Evolutionary conservation across 2,797 vertebrate species (phyloP), one percentile per base, ranked within the genome.

Genomic region (Phalloptychus januarius): DNA sequence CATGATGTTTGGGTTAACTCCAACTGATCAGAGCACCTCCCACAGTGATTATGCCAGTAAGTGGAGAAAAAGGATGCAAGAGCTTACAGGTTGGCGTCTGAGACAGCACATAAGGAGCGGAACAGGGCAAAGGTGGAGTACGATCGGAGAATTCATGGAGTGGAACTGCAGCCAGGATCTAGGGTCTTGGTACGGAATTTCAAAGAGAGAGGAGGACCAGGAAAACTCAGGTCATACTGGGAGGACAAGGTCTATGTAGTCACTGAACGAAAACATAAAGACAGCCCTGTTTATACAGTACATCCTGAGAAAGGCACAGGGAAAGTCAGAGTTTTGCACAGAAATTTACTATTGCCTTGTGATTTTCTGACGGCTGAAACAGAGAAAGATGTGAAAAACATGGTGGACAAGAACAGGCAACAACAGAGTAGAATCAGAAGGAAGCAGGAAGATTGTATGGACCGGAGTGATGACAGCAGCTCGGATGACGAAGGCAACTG

Each of bases 21-120:
- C 74, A 46, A 36, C 4, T 15, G 56, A 65, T 13, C 56, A 65
- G 31, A 48, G n/a, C n/a, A 25, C 20, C 31, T 75, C 74, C 0
- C 58, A 75, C 58, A 48, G 74, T 75, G 74, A 67, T 5, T 67
- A 76, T 67, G 45, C 61, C 33, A 46, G 58, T 40, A 67, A 67
- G 31, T 67, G 61, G 74, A 50, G 13, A 38, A 76, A 36, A 1
- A 16, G 45, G 44, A 75, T 65, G 56, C 28, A 76, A 56, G 69
- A 71, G 69, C 69, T 31, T 71, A 46, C 42, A 71, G 31, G 13
- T 15, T 45, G 69, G 40, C 25, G 1, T 71, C 69, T 46, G 42
- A 46, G n/a, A 71, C 69, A 46, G 25, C 15, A 1, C 12, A 31
- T 7, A 71, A 46, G 42, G 42, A 71, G 42, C 3, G 25, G 23